Conservation (phyloP, 2,888 invertebrate species). For the Calameuta pallipes region DNA sequence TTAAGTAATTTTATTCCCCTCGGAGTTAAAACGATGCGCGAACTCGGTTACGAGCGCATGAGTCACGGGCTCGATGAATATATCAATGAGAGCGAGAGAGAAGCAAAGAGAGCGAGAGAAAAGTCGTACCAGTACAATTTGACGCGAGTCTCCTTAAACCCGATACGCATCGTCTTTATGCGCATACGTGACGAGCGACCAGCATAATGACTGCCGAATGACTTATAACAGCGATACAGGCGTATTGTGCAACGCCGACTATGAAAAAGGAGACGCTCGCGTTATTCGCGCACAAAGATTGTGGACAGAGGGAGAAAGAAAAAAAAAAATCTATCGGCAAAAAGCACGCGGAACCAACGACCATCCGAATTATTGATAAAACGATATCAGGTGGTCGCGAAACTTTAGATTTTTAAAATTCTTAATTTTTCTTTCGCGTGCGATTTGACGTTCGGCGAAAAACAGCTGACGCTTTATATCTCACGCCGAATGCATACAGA, state of each 20-base stretch:
- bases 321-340: no score
- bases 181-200: neutral
- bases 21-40: neutral
- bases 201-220: neutral
- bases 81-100: neutral
- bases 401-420: neutral
- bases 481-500: no score
- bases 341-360: no score
- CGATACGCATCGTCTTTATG: neutral
- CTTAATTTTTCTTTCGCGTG: fast-evolving
- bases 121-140: neutral
- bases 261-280: neutral
- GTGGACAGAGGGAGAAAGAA: neutral
- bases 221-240: neutral
- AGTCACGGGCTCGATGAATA: neutral
- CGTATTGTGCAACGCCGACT: neutral
- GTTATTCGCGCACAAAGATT: neutral
- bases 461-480: no score
- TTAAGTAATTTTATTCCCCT: neutral
- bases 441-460: no score
- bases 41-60: neutral
- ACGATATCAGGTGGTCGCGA: neutral
- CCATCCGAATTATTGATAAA: neutral
- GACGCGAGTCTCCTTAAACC: neutral
- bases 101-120: neutral